phyloP scores from a whole-genome alignment of 2,797 vertebrate species.

The Toxotes lorentzi region DNA sequence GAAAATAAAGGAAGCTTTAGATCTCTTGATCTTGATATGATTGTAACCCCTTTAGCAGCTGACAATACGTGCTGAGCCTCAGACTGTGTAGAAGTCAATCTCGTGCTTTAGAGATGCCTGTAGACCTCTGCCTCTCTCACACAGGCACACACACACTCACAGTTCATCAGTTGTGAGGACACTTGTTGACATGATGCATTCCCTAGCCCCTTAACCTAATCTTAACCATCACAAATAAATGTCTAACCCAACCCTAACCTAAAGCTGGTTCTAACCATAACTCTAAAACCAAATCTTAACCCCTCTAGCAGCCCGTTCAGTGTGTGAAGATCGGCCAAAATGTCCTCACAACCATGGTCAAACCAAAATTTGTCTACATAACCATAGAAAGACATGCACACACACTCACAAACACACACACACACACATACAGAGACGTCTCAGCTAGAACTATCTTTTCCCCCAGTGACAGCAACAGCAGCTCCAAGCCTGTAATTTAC shows the following conservation, averaged over 20 bases:
- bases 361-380: too few relatives aligned
- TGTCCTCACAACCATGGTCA: too few relatives aligned
- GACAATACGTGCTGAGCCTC: constrained; percentile 21
- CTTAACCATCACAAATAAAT: neutral
- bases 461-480: constrained; percentile 28
- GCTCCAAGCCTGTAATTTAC: constrained; percentile 45
- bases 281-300: neutral
- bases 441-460: constrained; percentile 34
- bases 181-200: neutral
- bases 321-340: too few relatives aligned
- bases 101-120: constrained; percentile 28
- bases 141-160: neutral
- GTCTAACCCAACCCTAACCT: neutral
- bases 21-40: constrained; percentile 6
- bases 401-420: constrained; percentile 1
- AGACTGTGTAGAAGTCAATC: constrained; percentile 50
- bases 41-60: constrained; percentile 22
- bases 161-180: too few relatives aligned
- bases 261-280: neutral
- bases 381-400: neutral
- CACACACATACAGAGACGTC: constrained; percentile 10
- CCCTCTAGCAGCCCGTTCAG: neutral
- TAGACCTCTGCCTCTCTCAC: neutral
- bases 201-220: neutral
- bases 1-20: neutral